Evolutionary conservation across 2,797 vertebrate species (phyloP), one percentile per base, ranked within the genome.

Genomic region (Otolemur crassicaudatus): DNA sequence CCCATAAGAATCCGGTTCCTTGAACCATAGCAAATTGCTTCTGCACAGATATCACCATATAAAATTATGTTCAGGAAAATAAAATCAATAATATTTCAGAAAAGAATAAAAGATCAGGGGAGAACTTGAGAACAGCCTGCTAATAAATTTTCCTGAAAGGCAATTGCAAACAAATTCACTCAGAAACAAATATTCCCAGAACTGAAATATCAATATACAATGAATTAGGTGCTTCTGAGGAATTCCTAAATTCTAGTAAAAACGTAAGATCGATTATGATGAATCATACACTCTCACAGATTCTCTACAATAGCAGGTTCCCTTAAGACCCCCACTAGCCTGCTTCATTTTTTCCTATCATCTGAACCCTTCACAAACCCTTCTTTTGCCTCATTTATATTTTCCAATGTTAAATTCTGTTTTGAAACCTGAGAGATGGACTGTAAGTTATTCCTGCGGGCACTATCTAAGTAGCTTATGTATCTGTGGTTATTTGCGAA

Each of bases 11-110:
- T 85, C 87, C 97, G 97, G 94, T 95, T 96, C 87, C 73, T 67
- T 96, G 97, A 97, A 98, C 92, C 95, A 96, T 1, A 90, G 75
- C 75, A 98, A 98, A 98, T 96, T 97, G 97, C 90, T 97, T 97
- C 98, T 97, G 95, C 86, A 94, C 77, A 97, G 96, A 97, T 97
- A 97, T 91, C 96, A 96, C 77, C 91, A 95, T 91, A 95, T 60
- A 95, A 97, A 97, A 97, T 79, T 80, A 72, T 79, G 65, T 91
- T 98, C 93, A 61, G 95, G 65, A 97, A 98, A 98, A 97, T 86
- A 97, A 97, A 97, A 98, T 96, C 94, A 94, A 77, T 98, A 97
- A 86, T 12, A 29, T 90, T 88, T 98, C 70, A 92, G 96, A 97
- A 96, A 96, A 97, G 31, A 92, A 92, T 73, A 70, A 90, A 93